Percentiles rank a stretch among this genome's conserved stretches.
Evolutionary conservation across 2,888 invertebrate species (phyloP).

Genomic region (Acleris laterana): DNA sequence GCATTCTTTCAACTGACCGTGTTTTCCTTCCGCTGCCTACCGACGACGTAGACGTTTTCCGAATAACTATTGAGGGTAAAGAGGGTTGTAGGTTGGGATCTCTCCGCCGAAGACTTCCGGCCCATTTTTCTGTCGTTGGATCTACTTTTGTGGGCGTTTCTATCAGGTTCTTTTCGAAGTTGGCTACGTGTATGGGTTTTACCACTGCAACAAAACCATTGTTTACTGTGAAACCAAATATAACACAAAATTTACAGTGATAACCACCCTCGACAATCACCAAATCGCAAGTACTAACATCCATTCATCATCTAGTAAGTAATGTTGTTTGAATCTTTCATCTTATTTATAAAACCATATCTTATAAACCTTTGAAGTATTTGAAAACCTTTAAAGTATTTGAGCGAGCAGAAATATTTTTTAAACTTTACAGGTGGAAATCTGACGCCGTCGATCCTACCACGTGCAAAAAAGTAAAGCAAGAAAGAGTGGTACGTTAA

Average conservation of each 20-base stretch:
- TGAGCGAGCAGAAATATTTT: too few relatives aligned
- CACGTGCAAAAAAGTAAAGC: too few relatives aligned
- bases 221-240: background rate
- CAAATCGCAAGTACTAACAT: too few relatives aligned
- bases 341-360: too few relatives aligned
- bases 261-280: conserved; percentile 1
- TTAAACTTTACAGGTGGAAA: too few relatives aligned
- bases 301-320: too few relatives aligned
- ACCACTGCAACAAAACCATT: conserved; percentile 63
- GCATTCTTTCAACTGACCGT: conserved; percentile 75
- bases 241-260: background rate
- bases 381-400: too few relatives aligned
- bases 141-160: conserved; percentile 68
- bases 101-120: conserved; percentile 86
- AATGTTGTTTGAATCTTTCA: too few relatives aligned
- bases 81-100: conserved; percentile 87
- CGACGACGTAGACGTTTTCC: conserved; percentile 77
- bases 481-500: too few relatives aligned
- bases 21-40: conserved; percentile 69
- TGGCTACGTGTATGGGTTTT: conserved; percentile 63
- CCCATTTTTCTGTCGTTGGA: conserved; percentile 87
- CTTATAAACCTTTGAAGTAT: too few relatives aligned
- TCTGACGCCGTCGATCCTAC: too few relatives aligned
- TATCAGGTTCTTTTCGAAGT: conserved; percentile 55
- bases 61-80: conserved; percentile 84